These are phyloP conservation scores for Trichopria drosophilae DNA, from an alignment of 2,888 invertebrate species.

Conservation along the genomic window DNA sequence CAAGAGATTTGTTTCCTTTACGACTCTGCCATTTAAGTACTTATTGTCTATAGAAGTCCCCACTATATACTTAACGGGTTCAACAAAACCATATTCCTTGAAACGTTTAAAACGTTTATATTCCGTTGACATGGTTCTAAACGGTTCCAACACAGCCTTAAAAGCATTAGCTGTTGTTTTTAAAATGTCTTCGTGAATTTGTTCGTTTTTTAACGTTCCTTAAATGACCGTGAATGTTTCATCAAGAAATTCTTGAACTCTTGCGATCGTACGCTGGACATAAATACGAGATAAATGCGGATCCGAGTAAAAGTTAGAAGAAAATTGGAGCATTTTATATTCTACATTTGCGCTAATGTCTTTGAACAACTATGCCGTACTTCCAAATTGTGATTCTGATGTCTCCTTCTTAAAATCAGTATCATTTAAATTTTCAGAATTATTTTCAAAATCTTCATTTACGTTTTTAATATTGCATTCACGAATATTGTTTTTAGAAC, in stretches of 20 bases:
- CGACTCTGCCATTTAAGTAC: conserved; percentile 2
- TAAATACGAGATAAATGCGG: not conserved
- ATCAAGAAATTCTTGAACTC: not conserved
- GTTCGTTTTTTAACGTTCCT: not conserved
- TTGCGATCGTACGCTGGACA: not conserved
- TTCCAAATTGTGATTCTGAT: not conserved
- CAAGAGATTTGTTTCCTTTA: not conserved
- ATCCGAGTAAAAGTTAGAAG: not conserved
- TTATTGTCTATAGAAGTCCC: not conserved
- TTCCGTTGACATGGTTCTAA: not conserved
- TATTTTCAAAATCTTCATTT: no score
- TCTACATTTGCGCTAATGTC: not conserved
- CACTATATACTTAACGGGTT: not conserved
- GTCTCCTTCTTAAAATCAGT: not conserved
- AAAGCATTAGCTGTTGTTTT: not conserved
- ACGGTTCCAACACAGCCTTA: not conserved
- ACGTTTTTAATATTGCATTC: no score
- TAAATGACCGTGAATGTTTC: not conserved
- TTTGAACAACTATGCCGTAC: not conserved
- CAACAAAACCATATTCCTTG: not conserved
- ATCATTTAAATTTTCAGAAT: not conserved
- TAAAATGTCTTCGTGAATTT: not conserved
- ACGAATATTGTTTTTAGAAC: no score
- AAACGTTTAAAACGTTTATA: not conserved
- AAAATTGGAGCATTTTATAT: not conserved